phyloP scores from a whole-genome alignment of 2,888 invertebrate species.

The Acanthopleura granulata region DNA sequence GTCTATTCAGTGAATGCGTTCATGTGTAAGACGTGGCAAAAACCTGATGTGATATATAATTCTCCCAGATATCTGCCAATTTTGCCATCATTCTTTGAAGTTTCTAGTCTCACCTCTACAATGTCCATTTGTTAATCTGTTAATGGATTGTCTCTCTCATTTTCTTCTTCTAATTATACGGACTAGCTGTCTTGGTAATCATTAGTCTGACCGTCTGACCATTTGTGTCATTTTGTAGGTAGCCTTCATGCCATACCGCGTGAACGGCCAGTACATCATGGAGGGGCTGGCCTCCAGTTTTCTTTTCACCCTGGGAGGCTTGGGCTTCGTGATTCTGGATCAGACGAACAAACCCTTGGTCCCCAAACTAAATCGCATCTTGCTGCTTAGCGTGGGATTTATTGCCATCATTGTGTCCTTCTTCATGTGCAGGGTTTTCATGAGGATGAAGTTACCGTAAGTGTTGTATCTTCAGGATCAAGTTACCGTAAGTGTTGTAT shows the following conservation, averaged over 20 bases:
- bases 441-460: slow-evolving; percentile 95
- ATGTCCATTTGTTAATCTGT: no score
- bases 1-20: no score
- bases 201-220: no score
- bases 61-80: no score
- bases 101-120: no score
- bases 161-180: no score
- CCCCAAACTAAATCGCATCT: slow-evolving; percentile 86
- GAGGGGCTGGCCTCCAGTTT: slow-evolving; percentile 98
- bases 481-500: slow-evolving; percentile 74
- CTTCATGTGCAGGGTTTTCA: slow-evolving; percentile 96
- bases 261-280: slow-evolving; percentile 99
- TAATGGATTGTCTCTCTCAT: no score
- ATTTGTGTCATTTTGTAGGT: slow-evolving; percentile 73
- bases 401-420: slow-evolving; percentile 93
- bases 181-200: no score
- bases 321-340: slow-evolving; percentile 96
- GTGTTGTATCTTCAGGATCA: slow-evolving; percentile 26
- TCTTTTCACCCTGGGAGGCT: slow-evolving; percentile 93
- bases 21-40: no score
- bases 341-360: slow-evolving; percentile 92
- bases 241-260: slow-evolving; percentile 98
- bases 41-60: no score
- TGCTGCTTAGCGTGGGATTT: slow-evolving; percentile 91
- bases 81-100: no score